Evolutionary conservation across 2,797 vertebrate genomes (phyloP), one percentile per base, ranked within the genome.

Genomic region (Anniella stebbinsi): DNA sequence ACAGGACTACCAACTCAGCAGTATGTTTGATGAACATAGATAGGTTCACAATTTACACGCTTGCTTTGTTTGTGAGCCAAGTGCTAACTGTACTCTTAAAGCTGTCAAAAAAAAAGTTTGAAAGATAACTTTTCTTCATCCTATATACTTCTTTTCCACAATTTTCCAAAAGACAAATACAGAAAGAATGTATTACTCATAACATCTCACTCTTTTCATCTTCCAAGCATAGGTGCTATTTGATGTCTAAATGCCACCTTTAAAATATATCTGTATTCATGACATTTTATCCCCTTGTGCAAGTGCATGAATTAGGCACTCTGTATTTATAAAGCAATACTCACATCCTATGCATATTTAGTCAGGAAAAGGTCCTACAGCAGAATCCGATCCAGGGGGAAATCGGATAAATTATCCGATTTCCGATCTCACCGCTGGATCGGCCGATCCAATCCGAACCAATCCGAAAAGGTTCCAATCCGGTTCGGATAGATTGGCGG

Each of bases 1-100:
- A 95, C 85, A 90, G 90, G 92, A 95, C 95, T 96, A 88, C 93
- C 94, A 96, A 95, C 95, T 95, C 95, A 96, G 89, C 90, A 91
- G 86, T 86, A 88, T 91, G 87, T 94, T 93, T 94, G 94, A 95
- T 89, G 93, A 96, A 95, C 93, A 93, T 45, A 95, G 93, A 94
- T 94, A 93, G 85, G 92, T 86, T 94, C 92, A 94, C 3, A 21
- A 95, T 96, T 95, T 96, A 89, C 54, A 88, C 75, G 33, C 21
- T 45, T 87, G 91, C 89, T 93, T 94, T 96, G 87, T 92, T 94
- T 94, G 93, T 90, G 25, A 93, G 17, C 69, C 78, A 83, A 33
- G 36, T 8, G 67, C 0, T 0, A 81, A 82, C 21, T 72, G 5
- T 33, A 30, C 12, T 2, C 92, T 92, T 92, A 2, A 51, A 21